Evolutionary conservation across 2,888 invertebrate genomes (phyloP).

Genomic region (Andrena minutula): DNA sequence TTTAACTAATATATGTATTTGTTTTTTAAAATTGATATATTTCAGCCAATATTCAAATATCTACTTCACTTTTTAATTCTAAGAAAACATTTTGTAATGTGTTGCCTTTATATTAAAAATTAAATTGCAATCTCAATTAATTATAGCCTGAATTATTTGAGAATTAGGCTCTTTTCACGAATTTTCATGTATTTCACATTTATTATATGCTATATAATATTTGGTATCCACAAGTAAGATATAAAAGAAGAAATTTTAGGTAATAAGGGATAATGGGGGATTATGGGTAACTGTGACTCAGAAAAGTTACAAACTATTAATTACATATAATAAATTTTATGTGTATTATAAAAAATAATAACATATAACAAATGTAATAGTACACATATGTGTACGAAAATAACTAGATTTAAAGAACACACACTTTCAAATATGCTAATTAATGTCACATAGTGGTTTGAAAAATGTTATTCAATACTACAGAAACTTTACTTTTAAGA

Average conservation of each 20-base stretch:
- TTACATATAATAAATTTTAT: conserved; percentile 34
- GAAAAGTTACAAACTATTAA: conserved; percentile 13
- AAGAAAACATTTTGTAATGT: not conserved
- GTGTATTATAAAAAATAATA: conserved; percentile 1
- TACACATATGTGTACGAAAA: conserved; percentile 19
- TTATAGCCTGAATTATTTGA: not conserved
- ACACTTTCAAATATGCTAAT: conserved; percentile 13
- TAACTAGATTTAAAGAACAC: not conserved
- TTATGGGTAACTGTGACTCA: conserved; percentile 9
- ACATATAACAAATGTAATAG: not conserved
- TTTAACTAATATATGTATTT: not conserved
- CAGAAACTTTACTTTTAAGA: not conserved
- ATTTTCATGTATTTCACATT: not conserved
- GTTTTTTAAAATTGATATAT: not conserved
- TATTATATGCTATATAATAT: conserved; percentile 5
- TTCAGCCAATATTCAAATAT: not conserved
- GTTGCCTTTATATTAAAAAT: conserved; percentile 1
- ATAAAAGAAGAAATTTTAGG: conserved; percentile 16
- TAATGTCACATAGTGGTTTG: conserved; percentile 5
- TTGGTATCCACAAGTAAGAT: conserved; percentile 1
- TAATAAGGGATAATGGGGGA: conserved; percentile 16
- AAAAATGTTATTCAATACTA: conserved; percentile 13
- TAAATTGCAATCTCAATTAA: not conserved
- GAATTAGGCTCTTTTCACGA: too few relatives aligned
- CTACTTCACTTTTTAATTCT: not conserved